phyloP scores from a whole-genome alignment of 1,140 invertebrate species.

The Procambarus virginalis region DNA sequence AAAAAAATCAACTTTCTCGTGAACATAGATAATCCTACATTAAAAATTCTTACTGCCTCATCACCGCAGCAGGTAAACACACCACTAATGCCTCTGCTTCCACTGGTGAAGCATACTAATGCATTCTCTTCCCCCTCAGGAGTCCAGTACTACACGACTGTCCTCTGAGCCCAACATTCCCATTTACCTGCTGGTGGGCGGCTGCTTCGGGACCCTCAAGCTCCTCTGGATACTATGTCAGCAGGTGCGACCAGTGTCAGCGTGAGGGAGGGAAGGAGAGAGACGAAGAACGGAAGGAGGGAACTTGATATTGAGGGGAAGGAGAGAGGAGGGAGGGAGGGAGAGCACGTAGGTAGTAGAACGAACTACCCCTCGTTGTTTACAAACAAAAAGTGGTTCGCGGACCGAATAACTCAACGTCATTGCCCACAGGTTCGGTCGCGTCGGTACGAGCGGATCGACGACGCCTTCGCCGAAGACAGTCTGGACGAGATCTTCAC shows the following conservation, averaged over 20 bases:
- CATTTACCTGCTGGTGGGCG: constrained; percentile 56
- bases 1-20: no score
- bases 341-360: no score
- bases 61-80: no score
- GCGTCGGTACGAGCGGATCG: constrained; percentile 76
- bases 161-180: constrained; percentile 53
- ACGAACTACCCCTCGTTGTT: no score
- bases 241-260: constrained; percentile 12
- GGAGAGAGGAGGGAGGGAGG: no score
- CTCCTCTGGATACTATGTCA: constrained; percentile 53
- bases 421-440: constrained; percentile 22
- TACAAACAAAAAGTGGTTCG: no score
- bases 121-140: constrained; percentile 4
- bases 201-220: constrained; percentile 53
- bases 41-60: no score
- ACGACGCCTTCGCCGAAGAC: constrained; percentile 75
- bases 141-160: constrained; percentile 57
- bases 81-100: background rate
- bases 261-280: no score
- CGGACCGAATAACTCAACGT: no score
- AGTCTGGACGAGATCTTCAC: constrained; percentile 72
- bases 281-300: no score
- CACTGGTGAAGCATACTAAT: background rate
- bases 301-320: no score
- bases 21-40: no score